Base-by-base conservation (phyloP, 2,113 vertebrate genomes). In the Gallinago jamesoni region DNA sequence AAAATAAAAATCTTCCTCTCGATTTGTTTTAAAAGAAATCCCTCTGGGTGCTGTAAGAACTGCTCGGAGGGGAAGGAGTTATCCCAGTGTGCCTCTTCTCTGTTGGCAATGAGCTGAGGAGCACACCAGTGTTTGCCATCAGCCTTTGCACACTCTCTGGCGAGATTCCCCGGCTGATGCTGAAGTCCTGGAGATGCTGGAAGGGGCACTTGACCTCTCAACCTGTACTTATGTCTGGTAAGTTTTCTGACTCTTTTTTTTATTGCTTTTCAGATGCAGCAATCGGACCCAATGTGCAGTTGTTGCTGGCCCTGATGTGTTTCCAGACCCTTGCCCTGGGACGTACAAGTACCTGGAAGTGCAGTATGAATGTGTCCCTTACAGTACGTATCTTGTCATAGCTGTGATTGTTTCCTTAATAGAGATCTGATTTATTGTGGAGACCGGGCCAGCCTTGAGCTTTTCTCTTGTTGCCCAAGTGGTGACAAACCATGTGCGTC, bases 321-420 rank as follows among this genome's bases (percentile, higher is more conserved):
- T 99, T 97, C 99, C 99, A 72, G 99, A 99, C 90, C 99, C 99
- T 0, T 99, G 99, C 94, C 99, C 99, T 0, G 99, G 99, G 89
- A 99, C 99, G 1, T 99, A 99, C 97, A 99, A 99, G 93, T 99
- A 99, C 95, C 98, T 99, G 89, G 99, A 99, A 98, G 99, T 99
- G 94, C 99, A 99, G 83, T 99, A 99, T 23, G 99, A 99, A 97
- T 99, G 99, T 93, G 99, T 99, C 43, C 99, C 99, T 92, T 99
- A 99, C 98, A 99, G 99, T 99, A 99, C 73, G 99, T 99, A 98
- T 97, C 91, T 72, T 81, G 59, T 66, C 91, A 2, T 77, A 31
- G 67, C 94, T 97, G 76, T 74, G 68, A 70, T 95, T 94, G 7
- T 5, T 78, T 76, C 57, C 48, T 86, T 72, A 53, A 39, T 73